Percentiles rank a stretch among this genome's conserved stretches.
Evolutionary conservation across 2,113 vertebrate species (phyloP).

Genomic region (Scomber japonicus): DNA sequence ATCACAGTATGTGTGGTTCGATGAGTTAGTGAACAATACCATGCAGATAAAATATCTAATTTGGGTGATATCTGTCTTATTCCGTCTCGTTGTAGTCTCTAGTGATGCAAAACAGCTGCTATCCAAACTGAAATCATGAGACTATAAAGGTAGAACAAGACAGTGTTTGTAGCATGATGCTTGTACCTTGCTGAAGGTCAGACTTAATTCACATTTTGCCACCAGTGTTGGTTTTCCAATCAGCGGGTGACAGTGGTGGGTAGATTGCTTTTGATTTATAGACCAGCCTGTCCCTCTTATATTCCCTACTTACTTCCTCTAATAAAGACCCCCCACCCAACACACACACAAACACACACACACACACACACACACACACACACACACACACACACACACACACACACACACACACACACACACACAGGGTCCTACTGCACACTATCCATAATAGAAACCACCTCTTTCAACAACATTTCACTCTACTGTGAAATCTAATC

Average conservation of each 20-base stretch:
- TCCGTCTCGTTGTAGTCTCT: not conserved
- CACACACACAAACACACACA: not conserved
- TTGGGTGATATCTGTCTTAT: not conserved
- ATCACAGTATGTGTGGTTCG: not conserved
- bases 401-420: constrained; percentile 19
- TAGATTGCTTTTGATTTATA: constrained; percentile 72
- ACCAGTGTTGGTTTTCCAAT: constrained; percentile 71
- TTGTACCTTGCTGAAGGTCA: constrained; percentile 48
- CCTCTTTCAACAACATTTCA: constrained; percentile 10
- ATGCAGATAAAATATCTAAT: not conserved
- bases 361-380: not conserved
- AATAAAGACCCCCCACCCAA: constrained; percentile 33
- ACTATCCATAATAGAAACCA: constrained; percentile 22
- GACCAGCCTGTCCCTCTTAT: constrained; percentile 24
- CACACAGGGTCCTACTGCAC: not conserved
- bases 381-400: constrained; percentile 27
- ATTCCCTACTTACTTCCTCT: constrained; percentile 20
- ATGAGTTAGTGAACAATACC: constrained; percentile 13
- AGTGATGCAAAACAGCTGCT: constrained; percentile 21
- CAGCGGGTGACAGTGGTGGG: constrained; percentile 59
- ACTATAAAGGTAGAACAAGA: constrained; percentile 19
- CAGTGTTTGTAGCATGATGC: constrained; percentile 32
- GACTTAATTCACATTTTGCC: constrained; percentile 63
- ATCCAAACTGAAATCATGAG: not conserved
- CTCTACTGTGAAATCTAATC: not conserved